Conservation (phyloP, 2,797 vertebrate species). For the Pipistrellus kuhlii region DNA sequence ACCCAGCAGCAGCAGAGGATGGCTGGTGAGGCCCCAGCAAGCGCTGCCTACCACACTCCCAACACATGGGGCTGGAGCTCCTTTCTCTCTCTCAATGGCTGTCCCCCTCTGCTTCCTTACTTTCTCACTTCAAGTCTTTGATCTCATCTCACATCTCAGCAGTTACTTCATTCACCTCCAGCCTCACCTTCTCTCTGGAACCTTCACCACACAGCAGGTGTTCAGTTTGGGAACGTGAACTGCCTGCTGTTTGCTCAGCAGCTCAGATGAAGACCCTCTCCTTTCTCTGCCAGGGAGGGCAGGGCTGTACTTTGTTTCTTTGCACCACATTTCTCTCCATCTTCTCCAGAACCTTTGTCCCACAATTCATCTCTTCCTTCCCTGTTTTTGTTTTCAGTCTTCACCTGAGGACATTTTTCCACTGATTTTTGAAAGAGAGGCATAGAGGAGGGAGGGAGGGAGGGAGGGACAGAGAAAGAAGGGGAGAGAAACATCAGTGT, state of each 20-base stretch:
- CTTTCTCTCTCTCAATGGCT: background rate
- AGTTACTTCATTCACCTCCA: background rate
- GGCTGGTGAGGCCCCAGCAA: conserved; percentile 78
- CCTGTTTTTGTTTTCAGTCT: too few relatives aligned
- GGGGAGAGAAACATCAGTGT: too few relatives aligned
- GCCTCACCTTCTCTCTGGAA: background rate
- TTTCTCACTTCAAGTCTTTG: background rate
- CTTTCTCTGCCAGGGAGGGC: background rate
- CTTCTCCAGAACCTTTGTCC: background rate
- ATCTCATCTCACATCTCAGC: background rate
- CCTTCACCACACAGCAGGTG: background rate
- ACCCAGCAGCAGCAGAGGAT: conserved; percentile 77
- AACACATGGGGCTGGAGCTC: accelerated
- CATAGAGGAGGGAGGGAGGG: too few relatives aligned
- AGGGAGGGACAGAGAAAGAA: too few relatives aligned
- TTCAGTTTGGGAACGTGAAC: background rate
- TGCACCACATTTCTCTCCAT: background rate
- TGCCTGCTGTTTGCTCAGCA: accelerated
- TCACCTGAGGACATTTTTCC: too few relatives aligned
- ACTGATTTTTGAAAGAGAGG: too few relatives aligned
- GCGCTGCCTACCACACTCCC: background rate
- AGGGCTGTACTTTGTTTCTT: background rate
- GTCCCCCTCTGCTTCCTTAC: background rate
- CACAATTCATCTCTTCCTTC: background rate
- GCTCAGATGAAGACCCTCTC: background rate